Evolutionary conservation across 2,888 invertebrate species (phyloP), one percentile per base, ranked within the genome.

Genomic region (Chouioia cunea): DNA sequence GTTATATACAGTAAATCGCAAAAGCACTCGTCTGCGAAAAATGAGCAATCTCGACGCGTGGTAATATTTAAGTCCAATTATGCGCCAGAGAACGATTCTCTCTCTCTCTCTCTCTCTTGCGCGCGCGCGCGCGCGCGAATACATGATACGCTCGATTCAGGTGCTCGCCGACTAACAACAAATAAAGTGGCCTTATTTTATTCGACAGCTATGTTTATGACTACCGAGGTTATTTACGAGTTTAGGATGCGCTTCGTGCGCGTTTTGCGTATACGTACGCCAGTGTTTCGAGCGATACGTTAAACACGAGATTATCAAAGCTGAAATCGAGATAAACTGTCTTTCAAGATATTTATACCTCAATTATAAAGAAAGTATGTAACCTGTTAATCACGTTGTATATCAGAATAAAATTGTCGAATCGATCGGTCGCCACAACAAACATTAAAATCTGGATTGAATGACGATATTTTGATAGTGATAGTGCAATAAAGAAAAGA

Each of bases 41-140:
- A 64, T 44, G 36, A 59, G 23, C 57, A 57, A 54, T 59, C 56
- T 12, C 36, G 36, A 36, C 36, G 47, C 64, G 43, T 20, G 22
- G 71, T 48, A 73, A 77, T 76, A 75, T 75, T 76, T 74, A 75
- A 77, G 76, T 67, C 75, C 76, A 77, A 77, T 77, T 77, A 77
- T 65, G 52, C 36, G 44, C 18, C 20, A 20, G 58, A 43, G 48
- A 36, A 65, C 52, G 65, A 74, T 64, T 65, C 65, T 66, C 53
- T 59, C 50, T 54, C 22, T 46, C 23, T 22, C 22, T 44, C 64
- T 52, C 23, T 23, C 18, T 16, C 43, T 56, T 10, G 23, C 27
- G 23, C 54, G 15, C n/a, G n/a, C n/a, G n/a, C n/a, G n/a, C n/a
- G n/a, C n/a, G n/a, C n/a, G n/a, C n/a, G n/a, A n/a, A n/a, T n/a